Evolutionary conservation across 2,888 invertebrate species (phyloP).

Genomic region (Nemotelus pantherinus): DNA sequence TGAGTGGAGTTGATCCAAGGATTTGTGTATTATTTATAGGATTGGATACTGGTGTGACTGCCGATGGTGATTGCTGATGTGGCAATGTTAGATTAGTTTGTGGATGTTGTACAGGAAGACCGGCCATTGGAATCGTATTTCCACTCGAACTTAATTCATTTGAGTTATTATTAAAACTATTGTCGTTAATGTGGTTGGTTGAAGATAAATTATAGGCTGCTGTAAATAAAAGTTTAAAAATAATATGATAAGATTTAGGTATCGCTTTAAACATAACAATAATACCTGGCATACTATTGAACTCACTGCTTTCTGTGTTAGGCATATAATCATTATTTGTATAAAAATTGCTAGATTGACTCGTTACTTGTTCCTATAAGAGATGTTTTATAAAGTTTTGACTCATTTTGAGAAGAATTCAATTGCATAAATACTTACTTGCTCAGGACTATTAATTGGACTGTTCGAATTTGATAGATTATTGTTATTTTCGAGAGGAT

Average conservation of each 20-base stretch:
- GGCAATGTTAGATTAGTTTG: conserved; percentile 3
- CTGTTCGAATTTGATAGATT: conserved; percentile 67
- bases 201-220: conserved; percentile 41
- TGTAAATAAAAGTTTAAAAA: background rate
- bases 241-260: background rate
- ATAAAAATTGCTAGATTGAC: conserved; percentile 50
- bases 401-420: background rate
- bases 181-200: conserved; percentile 47
- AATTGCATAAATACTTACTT: conserved; percentile 51
- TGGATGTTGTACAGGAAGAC: conserved; percentile 44
- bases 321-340: conserved; percentile 51
- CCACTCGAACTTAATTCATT: conserved; percentile 48
- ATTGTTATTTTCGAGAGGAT: conserved; percentile 66
- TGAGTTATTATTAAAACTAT: conserved; percentile 48
- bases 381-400: background rate
- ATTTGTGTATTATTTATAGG: conserved; percentile 65
- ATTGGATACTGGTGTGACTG: conserved; percentile 40
- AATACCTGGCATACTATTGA: conserved; percentile 51
- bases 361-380: conserved; percentile 49
- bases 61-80: conserved; percentile 38
- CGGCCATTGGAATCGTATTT: conserved; percentile 44
- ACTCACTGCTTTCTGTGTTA: conserved; percentile 50
- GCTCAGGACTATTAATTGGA: conserved; percentile 59
- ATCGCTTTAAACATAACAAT: background rate
- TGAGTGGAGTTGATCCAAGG: conserved; percentile 86